Evolutionary conservation across 2,888 invertebrate genomes (phyloP), one percentile per base, ranked within the genome.

Genomic region (Sarcophaga caerulescens): DNA sequence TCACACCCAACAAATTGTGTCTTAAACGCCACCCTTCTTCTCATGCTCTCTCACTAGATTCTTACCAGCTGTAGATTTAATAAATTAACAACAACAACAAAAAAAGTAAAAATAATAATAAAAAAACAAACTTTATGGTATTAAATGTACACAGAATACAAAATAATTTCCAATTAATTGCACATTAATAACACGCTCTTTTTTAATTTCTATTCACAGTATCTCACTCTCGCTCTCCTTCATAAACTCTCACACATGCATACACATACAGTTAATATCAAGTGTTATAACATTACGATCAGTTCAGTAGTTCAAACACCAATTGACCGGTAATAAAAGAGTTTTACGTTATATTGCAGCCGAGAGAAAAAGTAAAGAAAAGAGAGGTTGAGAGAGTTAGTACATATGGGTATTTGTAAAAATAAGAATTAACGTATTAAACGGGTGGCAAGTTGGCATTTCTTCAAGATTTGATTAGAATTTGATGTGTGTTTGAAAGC

Each of bases 111-210:
- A 63, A 21, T 14, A 74, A 76, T 21, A 21, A 66, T 19, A 59
- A 69, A 80, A 59, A 71, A 75, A 65, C 66, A 68, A 76, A 75
- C 71, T 70, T 77, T 83, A 35, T 47, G 57, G 25, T 14, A 52
- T 52, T 52, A 52, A 82, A 63, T 73, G 52, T 60, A 70, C 25
- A 74, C 23, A 70, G 65, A 65, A 65, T 70, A 81, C 63, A 63
- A 68, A 73, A 35, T 74, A 68, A 69, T 71, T 73, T 83, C 14
- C 80, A 79, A 68, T 83, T 83, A 85, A 85, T 83, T 84, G 63
- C 63, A 74, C 68, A 86, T 84, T 77, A 74, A 45, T 52, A 78
- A 78, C 12, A 23, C 74, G 45, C 65, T 52, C 52, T 52, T 17
- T 17, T 14, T 14, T 35, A 4, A 35, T 35, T 10, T 35, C 35